phyloP scores from a whole-genome alignment of 2,888 invertebrate species.

The Synergus gifuensis region DNA sequence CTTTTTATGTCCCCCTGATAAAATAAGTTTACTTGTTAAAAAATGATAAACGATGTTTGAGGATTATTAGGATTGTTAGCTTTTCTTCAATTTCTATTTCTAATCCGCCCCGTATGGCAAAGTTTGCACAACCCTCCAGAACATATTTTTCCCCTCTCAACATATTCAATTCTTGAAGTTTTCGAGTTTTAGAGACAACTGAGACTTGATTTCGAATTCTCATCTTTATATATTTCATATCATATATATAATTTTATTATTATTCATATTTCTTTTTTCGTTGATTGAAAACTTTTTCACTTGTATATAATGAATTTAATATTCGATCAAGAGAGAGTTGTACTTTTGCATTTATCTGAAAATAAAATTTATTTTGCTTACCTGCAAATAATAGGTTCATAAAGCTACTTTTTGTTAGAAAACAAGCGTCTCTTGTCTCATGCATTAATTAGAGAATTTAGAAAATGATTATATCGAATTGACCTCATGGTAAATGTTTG shows the following conservation, averaged over 20 bases:
- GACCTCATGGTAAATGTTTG: background rate
- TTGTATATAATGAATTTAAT: background rate
- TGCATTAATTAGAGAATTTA: background rate
- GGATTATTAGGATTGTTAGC: constrained; percentile 67
- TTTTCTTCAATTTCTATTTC: constrained; percentile 51
- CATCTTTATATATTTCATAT: background rate
- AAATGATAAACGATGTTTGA: constrained; percentile 74
- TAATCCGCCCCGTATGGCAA: constrained; percentile 56
- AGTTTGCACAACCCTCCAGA: constrained; percentile 10
- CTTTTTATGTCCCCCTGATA: background rate
- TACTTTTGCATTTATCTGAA: background rate
- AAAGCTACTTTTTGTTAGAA: no score
- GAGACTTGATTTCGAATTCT: background rate
- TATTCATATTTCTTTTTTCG: no score
- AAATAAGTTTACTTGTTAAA: constrained; percentile 12
- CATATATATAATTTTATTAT: no score
- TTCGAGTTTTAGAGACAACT: background rate
- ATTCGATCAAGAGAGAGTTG: background rate
- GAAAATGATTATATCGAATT: background rate
- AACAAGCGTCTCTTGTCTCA: no score
- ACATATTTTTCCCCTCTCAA: constrained; percentile 22
- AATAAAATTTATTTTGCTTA: background rate
- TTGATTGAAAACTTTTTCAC: no score
- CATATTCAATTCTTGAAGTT: background rate
- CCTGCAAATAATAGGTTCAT: background rate